Conservation (phyloP, 2,797 vertebrate species). For the Cossypha polioptera region DNA sequence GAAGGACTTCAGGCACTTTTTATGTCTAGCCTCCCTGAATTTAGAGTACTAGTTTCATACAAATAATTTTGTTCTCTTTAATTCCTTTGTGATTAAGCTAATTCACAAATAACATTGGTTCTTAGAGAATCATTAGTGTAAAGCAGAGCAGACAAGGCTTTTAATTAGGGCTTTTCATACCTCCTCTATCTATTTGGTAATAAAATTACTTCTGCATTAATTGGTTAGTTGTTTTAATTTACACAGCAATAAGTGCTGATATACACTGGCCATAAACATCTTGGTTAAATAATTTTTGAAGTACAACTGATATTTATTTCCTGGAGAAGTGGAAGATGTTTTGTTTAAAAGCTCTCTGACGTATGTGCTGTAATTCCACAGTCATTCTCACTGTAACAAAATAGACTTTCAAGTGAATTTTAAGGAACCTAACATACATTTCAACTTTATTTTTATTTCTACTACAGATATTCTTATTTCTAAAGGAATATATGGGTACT, state of each 20-base stretch:
- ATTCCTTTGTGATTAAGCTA: conserved; percentile 62
- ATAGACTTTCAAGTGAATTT: conserved; percentile 14
- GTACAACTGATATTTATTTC: background rate
- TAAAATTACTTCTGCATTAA: conserved; percentile 59
- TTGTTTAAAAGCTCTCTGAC: conserved; percentile 18
- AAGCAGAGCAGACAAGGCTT: conserved; percentile 51
- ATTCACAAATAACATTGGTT: conserved; percentile 65
- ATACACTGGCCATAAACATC: background rate
- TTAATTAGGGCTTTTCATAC: conserved; percentile 60
- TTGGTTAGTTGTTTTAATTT: conserved; percentile 58
- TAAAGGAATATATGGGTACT: background rate
- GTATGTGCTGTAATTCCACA: background rate
- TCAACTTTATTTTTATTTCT: background rate
- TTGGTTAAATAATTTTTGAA: conserved; percentile 27
- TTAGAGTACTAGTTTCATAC: conserved; percentile 50
- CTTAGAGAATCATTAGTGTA: conserved; percentile 57
- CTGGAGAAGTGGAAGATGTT: conserved; percentile 19
- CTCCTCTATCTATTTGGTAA: conserved; percentile 41
- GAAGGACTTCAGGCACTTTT: conserved; percentile 52
- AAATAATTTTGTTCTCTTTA: conserved; percentile 55
- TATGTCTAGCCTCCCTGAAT: conserved; percentile 34
- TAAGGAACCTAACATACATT: background rate
- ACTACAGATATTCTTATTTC: background rate
- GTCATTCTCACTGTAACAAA: background rate
- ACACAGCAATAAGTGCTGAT: conserved; percentile 10